Evolutionary conservation across 2,888 invertebrate genomes (phyloP), one percentile per base, ranked within the genome.

Genomic region (Trissolcus japonicus): DNA sequence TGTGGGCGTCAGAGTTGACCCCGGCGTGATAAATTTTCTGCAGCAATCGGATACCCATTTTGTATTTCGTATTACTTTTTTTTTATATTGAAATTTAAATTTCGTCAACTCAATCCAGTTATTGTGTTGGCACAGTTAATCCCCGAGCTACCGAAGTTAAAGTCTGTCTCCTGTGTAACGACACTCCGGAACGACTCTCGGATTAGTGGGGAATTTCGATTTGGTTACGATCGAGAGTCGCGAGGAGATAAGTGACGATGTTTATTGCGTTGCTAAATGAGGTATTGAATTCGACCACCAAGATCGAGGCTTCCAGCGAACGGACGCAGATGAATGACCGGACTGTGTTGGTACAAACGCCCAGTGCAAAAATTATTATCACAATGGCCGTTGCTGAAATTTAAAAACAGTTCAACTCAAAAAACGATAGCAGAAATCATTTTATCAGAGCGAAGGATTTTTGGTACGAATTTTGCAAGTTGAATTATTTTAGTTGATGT

Each of bases 171-270:
- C 55, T 75, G 55, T 51, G 56, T 67, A 67, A 63, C 41, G 57
- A 75, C 74, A 63, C 74, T 66, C 11, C 11, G 40, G 43, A 50
- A 16, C 41, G 46, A 41, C 35, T 9, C 11, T 11, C 53, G 75
- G 82, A 82, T 82, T 80, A 82, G 72, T 78, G 60, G 66, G 71
- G 79, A 77, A 80, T 81, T 80, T 69, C 79, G 75, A 81, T 79
- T 79, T 80, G 73, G 43, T 46, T 4, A 11, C 19, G 50, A 57
- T 62, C 43, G 54, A 67, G 54, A 67, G 57, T 51, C 74, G 51
- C 50, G 53, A 29, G 6, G 46, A 74, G 74, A 74, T 74, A 74
- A 67, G 61, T 40, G 62, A 62, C 46, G 74, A 57, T 74, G 67
- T 74, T 74, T 74, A 74, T 66, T 73, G 56, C 61, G 29, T 41